Conservation (phyloP, 2,888 invertebrate genomes). For the Venusia cambrica region DNA sequence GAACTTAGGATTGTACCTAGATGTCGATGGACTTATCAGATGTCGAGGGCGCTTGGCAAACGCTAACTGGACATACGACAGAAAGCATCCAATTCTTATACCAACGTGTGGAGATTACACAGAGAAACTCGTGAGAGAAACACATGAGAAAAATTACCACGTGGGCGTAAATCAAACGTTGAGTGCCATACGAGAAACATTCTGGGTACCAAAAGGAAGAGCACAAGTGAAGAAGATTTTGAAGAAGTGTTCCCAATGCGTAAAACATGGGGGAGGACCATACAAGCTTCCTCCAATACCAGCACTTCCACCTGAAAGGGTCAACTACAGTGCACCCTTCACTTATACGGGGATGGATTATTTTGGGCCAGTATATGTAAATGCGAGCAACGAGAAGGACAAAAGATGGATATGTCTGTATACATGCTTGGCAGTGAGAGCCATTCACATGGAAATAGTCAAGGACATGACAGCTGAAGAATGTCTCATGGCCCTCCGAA, state of each 20-base stretch:
- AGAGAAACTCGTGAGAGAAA: background rate
- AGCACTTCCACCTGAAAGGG: no score
- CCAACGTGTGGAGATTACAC: constrained; percentile 6
- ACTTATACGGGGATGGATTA: constrained; percentile 7
- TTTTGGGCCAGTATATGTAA: background rate
- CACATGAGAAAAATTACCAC: constrained; percentile 5
- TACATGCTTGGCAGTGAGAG: constrained; percentile 21
- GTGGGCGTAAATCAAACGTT: constrained; percentile 6
- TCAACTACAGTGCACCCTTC: constrained; percentile 1
- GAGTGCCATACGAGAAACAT: background rate
- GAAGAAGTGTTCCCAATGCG: background rate
- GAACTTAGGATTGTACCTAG: constrained; percentile 1
- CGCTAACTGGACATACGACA: constrained; percentile 4
- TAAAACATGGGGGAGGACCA: constrained; percentile 1
- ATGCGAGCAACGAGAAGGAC: background rate
- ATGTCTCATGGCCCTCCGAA: constrained; percentile 15
- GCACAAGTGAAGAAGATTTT: background rate
- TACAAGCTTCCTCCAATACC: no score
- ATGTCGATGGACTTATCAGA: constrained; percentile 1
- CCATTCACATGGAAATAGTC: background rate
- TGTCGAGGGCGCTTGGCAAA: constrained; percentile 3
- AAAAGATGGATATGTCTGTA: constrained; percentile 25
- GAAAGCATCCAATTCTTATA: constrained; percentile 2
- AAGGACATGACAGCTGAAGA: constrained; percentile 20
- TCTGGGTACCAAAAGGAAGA: constrained; percentile 4